These are phyloP conservation scores for Triops longicaudatus DNA, from an alignment of 1,140 invertebrate species.

Conservation along the genomic window DNA sequence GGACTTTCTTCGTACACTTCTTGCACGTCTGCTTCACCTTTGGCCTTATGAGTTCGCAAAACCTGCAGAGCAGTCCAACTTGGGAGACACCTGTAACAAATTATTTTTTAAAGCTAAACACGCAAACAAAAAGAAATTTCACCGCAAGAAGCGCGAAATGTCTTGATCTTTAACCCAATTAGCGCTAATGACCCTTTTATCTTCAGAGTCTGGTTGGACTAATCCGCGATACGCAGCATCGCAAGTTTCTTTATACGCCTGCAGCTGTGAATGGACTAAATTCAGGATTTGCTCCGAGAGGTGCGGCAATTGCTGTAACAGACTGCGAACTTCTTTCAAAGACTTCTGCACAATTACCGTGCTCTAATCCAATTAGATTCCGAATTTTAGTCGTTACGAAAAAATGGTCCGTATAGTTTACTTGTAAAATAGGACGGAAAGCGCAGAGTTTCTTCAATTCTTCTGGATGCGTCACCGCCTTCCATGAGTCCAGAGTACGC, in stretches of 20 bases:
- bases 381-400: slow-evolving; percentile 16
- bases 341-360: slow-evolving; percentile 61
- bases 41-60: slow-evolving; percentile 20
- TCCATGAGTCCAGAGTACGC: slow-evolving; percentile 64
- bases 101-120: too few species aligned
- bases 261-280: slow-evolving; percentile 57
- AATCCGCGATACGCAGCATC: slow-evolving; percentile 63
- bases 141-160: slow-evolving; percentile 80
- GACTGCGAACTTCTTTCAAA: slow-evolving; percentile 55
- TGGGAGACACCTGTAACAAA: slow-evolving; percentile 56
- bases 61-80: slow-evolving; percentile 71
- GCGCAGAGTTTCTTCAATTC: slow-evolving; percentile 52
- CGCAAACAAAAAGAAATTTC: too few species aligned
- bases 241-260: slow-evolving; percentile 66
- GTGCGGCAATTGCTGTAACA: slow-evolving; percentile 61
- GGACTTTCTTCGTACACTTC: slow-evolving; percentile 57
- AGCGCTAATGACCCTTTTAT: slow-evolving; percentile 71
- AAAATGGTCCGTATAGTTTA: slow-evolving; percentile 33
- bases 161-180: slow-evolving; percentile 91
- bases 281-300: slow-evolving; percentile 60
- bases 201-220: slow-evolving; percentile 69
- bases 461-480: slow-evolving; percentile 56
- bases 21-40: slow-evolving; percentile 25
- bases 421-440: slow-evolving; percentile 59
- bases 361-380: slow-evolving; percentile 44